Evolutionary conservation across 2,113 vertebrate genomes (phyloP), one percentile per base, ranked within the genome.

Genomic region (Sclerurus mexicanus): DNA sequence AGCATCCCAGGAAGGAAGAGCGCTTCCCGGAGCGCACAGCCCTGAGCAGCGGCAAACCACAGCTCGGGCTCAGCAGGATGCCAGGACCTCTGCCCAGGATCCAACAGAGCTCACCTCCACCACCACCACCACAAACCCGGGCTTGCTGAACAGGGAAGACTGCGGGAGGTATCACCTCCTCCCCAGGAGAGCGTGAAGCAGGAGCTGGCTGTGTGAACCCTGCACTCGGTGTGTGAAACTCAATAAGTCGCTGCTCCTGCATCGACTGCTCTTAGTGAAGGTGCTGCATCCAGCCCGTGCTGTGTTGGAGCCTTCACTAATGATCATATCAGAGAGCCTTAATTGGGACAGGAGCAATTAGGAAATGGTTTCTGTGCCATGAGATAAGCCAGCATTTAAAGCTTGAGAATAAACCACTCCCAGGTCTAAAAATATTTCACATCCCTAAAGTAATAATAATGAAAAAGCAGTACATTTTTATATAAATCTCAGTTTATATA

Each of bases 141-240:
- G 8, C 56, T 18, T 1, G 35, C 72, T 7, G 67, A 42, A 33
- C 6, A 11, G 6, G 6, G 37, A 39, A 31, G 9, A 4, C 14
- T 10, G 66, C 0, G 5, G 39, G n/a, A 59, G 27, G 39, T 24
- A 10, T 2, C 22, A 11, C 35, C 85, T 19, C 5, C 6, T 46
- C 12, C 33, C 19, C 63, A 27, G 59, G n/a, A 49, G 16, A 28
- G 49, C 10, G 7, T 0, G 33, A 66, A 19, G 59, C 12, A 10
- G 63, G 33, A 71, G 69, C 28, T 6, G 50, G 31, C 52, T 10
- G 39, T 0, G 0, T 3, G 20, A 71, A 40, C 56, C 35, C 46
- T 11, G 22, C 0, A 2, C 79, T 56, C 1, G 1, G 59, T 0
- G 0, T 7, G 17, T 39, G 77, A 22, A 67, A 14, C 55, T 81